Evolutionary conservation across 2,888 invertebrate genomes (phyloP).

Genomic region (Trachelus stipa): DNA sequence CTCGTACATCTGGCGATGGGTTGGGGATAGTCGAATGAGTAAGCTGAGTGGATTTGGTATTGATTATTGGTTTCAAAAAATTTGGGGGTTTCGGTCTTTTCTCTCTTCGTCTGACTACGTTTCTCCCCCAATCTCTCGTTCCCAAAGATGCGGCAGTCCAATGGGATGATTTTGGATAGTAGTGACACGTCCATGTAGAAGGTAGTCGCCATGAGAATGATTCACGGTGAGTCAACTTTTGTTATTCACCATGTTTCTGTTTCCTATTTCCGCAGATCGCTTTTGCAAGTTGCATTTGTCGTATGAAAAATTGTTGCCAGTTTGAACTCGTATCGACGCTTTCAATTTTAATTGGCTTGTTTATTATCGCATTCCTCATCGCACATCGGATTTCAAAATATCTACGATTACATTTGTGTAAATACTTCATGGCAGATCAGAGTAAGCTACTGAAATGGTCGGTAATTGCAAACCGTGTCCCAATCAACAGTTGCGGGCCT

Average conservation of each 20-base stretch:
- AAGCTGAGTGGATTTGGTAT: conserved; percentile 31
- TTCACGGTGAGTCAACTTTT: neutral
- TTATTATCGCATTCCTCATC: neutral
- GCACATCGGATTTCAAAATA: neutral
- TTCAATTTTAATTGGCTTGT: neutral
- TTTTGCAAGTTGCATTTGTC: neutral
- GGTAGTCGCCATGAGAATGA: neutral
- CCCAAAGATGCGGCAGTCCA: neutral
- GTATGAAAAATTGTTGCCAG: neutral
- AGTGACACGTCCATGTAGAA: neutral
- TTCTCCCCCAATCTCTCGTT: conserved; percentile 7
- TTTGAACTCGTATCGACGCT: neutral
- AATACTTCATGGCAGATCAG: neutral
- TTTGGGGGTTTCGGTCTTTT: conserved; percentile 20
- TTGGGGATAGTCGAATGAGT: neutral
- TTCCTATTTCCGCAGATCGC: neutral
- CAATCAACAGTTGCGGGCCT: neutral
- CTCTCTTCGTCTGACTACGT: conserved; percentile 16
- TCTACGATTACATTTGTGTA: neutral
- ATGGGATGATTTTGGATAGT: neutral
- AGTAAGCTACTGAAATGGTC: neutral
- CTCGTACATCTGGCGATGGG: neutral
- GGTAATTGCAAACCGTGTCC: neutral
- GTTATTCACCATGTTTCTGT: neutral
- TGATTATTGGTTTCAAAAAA: conserved; percentile 37